These are phyloP conservation scores for Asarcornis scutulata DNA, from an alignment of 2,113 vertebrate species.

Conservation along the genomic window DNA sequence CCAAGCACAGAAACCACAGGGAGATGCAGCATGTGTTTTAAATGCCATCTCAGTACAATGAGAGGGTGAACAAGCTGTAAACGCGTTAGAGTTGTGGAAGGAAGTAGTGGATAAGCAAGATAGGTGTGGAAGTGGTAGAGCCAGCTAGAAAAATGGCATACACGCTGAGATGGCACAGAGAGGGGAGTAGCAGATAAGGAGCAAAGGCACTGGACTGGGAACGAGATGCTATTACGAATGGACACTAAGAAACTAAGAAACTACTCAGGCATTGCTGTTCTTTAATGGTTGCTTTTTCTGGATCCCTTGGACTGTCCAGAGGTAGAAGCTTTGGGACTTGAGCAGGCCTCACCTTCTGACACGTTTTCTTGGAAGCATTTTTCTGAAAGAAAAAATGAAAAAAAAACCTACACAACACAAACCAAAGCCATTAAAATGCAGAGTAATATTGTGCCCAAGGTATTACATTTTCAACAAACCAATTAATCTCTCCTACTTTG, in stretches of 20 bases:
- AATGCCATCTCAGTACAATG: not conserved
- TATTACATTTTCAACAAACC: not conserved
- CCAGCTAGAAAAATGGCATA: not conserved
- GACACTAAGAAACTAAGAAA: not conserved
- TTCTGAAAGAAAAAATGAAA: not conserved
- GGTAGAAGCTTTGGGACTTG: not conserved
- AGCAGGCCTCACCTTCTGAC: accelerated
- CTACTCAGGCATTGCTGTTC: not conserved
- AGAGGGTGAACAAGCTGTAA: not conserved
- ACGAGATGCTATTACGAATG: not conserved
- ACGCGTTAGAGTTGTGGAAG: not conserved
- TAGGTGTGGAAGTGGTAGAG: not conserved
- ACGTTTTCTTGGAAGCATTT: not conserved
- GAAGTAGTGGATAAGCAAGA: not conserved
- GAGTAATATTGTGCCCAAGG: not conserved
- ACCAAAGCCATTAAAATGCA: not conserved
- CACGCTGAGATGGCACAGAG: not conserved
- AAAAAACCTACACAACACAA: not conserved
- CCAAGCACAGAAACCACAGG: not conserved
- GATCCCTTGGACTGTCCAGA: not conserved
- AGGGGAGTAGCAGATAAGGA: not conserved
- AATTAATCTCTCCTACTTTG: not conserved
- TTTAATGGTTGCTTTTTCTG: not conserved
- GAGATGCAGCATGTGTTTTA: not conserved
- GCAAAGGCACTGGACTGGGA: not conserved